Evolutionary conservation across 2,113 vertebrate genomes (phyloP).

Genomic region (Phocoena sinus): DNA sequence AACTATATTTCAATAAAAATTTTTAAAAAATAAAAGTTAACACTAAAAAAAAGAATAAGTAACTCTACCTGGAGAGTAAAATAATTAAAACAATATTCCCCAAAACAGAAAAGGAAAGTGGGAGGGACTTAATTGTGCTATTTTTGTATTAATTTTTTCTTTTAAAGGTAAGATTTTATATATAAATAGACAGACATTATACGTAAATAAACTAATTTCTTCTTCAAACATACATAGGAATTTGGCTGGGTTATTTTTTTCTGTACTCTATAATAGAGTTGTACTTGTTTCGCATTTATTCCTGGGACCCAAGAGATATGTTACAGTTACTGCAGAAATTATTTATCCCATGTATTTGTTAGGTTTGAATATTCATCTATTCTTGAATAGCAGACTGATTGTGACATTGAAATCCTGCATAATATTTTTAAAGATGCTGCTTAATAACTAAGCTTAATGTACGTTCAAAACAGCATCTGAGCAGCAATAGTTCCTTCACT

Average conservation of each 20-base stretch:
- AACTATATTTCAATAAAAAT: neutral
- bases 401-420: slow-evolving; percentile 60
- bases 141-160: slow-evolving; percentile 1
- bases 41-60: neutral
- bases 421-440: slow-evolving; percentile 46
- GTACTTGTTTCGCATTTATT: slow-evolving; percentile 41
- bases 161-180: slow-evolving; percentile 33
- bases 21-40: neutral
- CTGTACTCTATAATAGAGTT: neutral
- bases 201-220: slow-evolving; percentile 40
- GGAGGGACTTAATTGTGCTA: neutral
- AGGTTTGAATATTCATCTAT: slow-evolving; percentile 69
- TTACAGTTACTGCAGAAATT: slow-evolving; percentile 48
- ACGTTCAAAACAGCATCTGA: slow-evolving; percentile 7
- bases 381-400: slow-evolving; percentile 71
- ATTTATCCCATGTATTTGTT: slow-evolving; percentile 54
- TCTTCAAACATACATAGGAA: neutral
- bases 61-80: neutral
- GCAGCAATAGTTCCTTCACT: neutral
- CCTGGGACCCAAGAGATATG: slow-evolving; percentile 19
- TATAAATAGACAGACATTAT: neutral
- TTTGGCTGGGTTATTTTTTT: neutral
- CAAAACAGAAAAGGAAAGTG: neutral
- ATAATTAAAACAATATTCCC: neutral
- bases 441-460: slow-evolving; percentile 41